Conservation (phyloP, 2,113 vertebrate species). For the Chrysochloris asiatica region DNA sequence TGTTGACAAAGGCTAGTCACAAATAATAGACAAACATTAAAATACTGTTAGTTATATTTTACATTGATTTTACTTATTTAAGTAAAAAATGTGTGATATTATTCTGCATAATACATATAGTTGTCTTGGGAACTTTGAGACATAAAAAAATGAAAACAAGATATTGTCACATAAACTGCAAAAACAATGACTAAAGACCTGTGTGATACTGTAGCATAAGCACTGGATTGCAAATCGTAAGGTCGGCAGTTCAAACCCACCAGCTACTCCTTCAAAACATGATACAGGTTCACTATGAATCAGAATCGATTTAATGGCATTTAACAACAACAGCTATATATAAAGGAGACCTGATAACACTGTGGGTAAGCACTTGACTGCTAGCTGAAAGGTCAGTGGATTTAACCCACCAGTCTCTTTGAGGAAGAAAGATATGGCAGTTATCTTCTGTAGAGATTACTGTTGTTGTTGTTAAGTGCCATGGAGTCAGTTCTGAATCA, state of each 20-base stretch:
- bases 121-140: conserved; percentile 72
- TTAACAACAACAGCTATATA: too few species aligned
- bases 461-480: too few species aligned
- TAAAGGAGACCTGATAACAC: neutral
- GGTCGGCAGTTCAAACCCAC: too few species aligned
- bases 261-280: too few species aligned
- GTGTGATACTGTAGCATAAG: too few species aligned
- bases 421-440: neutral
- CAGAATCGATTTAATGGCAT: too few species aligned
- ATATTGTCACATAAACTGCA: conserved; percentile 43
- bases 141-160: conserved; percentile 65
- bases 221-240: too few species aligned
- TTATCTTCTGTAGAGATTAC: neutral
- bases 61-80: conserved; percentile 75
- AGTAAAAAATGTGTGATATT: conserved; percentile 71
- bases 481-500: too few species aligned
- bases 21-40: neutral
- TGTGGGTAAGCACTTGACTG: neutral
- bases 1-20: conserved; percentile 13
- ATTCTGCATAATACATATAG: conserved; percentile 66
- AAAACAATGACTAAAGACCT: conserved; percentile 35
- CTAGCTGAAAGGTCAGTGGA: neutral
- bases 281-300: too few species aligned
- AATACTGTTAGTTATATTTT: conserved; percentile 72
- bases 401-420: neutral